Conservation (phyloP, 1,140 invertebrate genomes). For the Bactericera cockerelli region DNA sequence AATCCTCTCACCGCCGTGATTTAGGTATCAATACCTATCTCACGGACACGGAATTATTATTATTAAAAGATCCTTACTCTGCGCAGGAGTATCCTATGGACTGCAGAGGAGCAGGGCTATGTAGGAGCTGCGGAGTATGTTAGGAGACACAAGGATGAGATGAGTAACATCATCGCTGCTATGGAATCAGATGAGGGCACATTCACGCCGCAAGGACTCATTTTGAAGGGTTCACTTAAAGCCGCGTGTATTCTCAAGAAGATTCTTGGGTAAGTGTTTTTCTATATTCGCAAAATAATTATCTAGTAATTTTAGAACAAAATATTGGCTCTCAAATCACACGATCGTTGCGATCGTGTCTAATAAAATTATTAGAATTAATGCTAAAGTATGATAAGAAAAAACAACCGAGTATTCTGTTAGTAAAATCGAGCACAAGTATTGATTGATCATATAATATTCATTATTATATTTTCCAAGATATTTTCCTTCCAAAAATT, state of each 20-base stretch:
- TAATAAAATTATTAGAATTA: no score
- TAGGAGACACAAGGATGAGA: conserved; percentile 40
- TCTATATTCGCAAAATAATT: background rate
- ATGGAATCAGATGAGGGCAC: conserved; percentile 76
- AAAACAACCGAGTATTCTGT: no score
- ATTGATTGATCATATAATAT: no score
- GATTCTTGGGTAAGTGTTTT: conserved; percentile 38
- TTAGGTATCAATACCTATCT: no score
- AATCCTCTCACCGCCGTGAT: no score
- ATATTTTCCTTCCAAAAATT: no score
- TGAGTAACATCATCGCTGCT: conserved; percentile 46
- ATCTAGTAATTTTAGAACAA: background rate
- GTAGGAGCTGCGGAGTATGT: conserved; percentile 48
- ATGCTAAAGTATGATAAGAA: no score
- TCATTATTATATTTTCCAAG: no score
- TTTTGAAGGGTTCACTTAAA: conserved; percentile 37
- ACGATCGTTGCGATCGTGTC: background rate
- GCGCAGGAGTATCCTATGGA: conserved; percentile 60
- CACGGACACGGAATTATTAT: no score
- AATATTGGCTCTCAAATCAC: background rate
- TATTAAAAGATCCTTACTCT: no score
- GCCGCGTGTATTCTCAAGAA: conserved; percentile 46
- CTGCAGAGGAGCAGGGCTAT: conserved; percentile 59
- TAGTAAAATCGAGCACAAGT: no score
- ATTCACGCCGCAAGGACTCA: conserved; percentile 50